Conservation (phyloP, 2,888 invertebrate species). For the Glaucopsyche alexis region DNA sequence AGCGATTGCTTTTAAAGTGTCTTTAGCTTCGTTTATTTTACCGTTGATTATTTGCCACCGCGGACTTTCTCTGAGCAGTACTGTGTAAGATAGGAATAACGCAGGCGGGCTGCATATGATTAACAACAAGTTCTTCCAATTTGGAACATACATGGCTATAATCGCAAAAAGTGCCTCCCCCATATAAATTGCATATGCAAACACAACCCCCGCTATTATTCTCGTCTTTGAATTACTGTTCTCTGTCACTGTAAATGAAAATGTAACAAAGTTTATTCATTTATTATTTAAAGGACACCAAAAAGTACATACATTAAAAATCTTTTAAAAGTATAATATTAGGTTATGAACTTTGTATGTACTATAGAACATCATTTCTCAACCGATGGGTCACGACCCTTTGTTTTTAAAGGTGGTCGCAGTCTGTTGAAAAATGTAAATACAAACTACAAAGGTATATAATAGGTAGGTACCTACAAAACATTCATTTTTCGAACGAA, state of each 20-base stretch:
- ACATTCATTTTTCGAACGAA: no score
- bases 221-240: conserved; percentile 55
- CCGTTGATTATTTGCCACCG: conserved; percentile 64
- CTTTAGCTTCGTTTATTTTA: conserved; percentile 54
- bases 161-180: conserved; percentile 60
- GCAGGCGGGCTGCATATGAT: conserved; percentile 61
- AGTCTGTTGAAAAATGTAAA: no score
- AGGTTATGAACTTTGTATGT: no score
- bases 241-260: conserved; percentile 58
- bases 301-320: no score
- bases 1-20: conserved; percentile 50
- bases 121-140: conserved; percentile 60
- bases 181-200: conserved; percentile 58
- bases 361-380: no score
- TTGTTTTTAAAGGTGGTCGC: no score
- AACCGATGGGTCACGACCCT: no score
- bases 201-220: conserved; percentile 57
- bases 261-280: neutral
- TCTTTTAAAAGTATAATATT: no score
- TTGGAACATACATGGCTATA: conserved; percentile 58
- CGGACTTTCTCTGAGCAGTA: conserved; percentile 59
- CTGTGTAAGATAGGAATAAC: conserved; percentile 51
- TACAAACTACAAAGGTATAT: no score
- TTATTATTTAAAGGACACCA: no score
- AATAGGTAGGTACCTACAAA: no score